These are phyloP conservation scores for Amia ocellicauda DNA, from an alignment of 2,113 vertebrate species.

Conservation along the genomic window DNA sequence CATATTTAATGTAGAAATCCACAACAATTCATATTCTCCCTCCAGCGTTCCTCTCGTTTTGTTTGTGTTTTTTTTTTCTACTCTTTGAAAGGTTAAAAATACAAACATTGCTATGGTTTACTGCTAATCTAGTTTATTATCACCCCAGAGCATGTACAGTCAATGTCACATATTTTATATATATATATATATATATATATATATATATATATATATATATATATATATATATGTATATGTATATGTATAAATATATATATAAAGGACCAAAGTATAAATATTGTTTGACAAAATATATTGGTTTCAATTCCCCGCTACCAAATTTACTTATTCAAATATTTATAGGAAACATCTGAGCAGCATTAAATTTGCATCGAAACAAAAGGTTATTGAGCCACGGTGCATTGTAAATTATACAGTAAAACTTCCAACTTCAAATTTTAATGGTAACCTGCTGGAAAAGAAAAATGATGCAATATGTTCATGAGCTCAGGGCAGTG, in stretches of 20 bases:
- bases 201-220: slow-evolving; percentile 11
- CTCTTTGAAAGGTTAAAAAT: background rate
- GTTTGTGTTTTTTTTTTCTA: background rate
- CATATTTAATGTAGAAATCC: background rate
- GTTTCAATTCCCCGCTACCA: slow-evolving; percentile 47
- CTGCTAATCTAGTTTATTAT: background rate
- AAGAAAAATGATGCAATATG: slow-evolving; percentile 75
- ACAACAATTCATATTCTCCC: background rate
- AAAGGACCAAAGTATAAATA: slow-evolving; percentile 27
- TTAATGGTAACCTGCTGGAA: slow-evolving; percentile 70
- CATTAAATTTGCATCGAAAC: slow-evolving; percentile 66
- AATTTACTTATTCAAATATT: slow-evolving; percentile 65
- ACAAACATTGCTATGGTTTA: background rate
- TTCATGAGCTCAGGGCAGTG: slow-evolving; percentile 66
- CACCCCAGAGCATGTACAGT: background rate
- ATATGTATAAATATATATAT: slow-evolving; percentile 17
- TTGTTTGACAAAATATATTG: slow-evolving; percentile 34
- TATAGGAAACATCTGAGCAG: slow-evolving; percentile 55
- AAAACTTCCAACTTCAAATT: slow-evolving; percentile 69
- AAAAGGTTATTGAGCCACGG: slow-evolving; percentile 67
- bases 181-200: slow-evolving; percentile 10
- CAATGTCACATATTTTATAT: slow-evolving; percentile 12
- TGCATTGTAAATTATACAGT: slow-evolving; percentile 64
- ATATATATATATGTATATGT: slow-evolving; percentile 16
- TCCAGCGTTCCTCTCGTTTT: background rate